These are phyloP conservation scores for Danio rerio DNA, from an alignment of 2,113 vertebrate genomes.

Conservation along the genomic window DNA sequence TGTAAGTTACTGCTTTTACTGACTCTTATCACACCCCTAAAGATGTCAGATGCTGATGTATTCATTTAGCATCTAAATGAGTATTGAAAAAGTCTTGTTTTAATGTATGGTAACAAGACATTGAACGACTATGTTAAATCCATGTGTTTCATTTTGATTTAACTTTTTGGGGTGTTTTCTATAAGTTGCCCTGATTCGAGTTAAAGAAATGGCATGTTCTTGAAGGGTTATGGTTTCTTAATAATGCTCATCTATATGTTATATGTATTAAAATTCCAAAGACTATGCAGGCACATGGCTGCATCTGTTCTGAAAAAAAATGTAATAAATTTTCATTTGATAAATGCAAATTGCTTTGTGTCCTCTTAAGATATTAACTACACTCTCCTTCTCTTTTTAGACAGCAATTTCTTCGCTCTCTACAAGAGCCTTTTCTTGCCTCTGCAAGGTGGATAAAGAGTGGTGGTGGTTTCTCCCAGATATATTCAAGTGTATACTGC, in stretches of 20 bases:
- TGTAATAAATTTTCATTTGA: conserved; percentile 63
- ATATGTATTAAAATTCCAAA: conserved; percentile 55
- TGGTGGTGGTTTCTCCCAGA: conserved; percentile 70
- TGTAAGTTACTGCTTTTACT: conserved; percentile 73
- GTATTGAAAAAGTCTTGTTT: conserved; percentile 44
- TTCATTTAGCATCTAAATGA: conserved; percentile 37
- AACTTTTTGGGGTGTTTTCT: conserved; percentile 23
- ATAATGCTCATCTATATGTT: conserved; percentile 34
- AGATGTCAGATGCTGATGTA: conserved; percentile 16
- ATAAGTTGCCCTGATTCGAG: not conserved
- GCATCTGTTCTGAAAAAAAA: conserved; percentile 74
- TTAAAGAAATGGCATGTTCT: conserved; percentile 27
- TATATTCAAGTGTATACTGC: not conserved
- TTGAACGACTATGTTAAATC: conserved; percentile 15
- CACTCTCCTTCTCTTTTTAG: conserved; percentile 79
- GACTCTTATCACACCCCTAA: conserved; percentile 62
- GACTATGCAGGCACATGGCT: conserved; percentile 66
- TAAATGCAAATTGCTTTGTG: conserved; percentile 61
- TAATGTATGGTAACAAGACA: conserved; percentile 19
- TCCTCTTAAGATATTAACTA: conserved; percentile 75
- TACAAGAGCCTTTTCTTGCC: conserved; percentile 72
- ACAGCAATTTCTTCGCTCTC: conserved; percentile 77
- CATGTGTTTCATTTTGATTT: not conserved
- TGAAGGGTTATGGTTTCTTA: conserved; percentile 59
- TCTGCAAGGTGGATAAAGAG: conserved; percentile 76